phyloP scores from a whole-genome alignment of 2,888 invertebrate genomes.

The Calliopum simillimum region DNA sequence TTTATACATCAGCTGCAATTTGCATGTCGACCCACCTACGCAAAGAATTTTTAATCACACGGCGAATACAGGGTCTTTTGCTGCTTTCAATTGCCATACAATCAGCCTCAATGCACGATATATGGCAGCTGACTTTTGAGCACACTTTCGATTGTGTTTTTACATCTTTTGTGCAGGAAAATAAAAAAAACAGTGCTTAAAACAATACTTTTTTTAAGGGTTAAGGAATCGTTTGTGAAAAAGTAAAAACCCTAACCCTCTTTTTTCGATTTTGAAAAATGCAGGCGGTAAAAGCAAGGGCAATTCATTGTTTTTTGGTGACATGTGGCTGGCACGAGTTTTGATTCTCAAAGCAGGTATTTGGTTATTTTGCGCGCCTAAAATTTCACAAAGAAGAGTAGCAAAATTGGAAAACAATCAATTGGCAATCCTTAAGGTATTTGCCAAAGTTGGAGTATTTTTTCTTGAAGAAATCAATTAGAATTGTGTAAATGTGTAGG shows the following conservation, averaged over 20 bases:
- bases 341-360: conserved; percentile 16
- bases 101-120: conserved; percentile 1
- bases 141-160: neutral
- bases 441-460: neutral
- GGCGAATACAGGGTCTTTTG: too few species aligned
- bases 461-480: too few species aligned
- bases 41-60: too few species aligned
- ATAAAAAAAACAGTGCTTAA: too few species aligned
- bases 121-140: conserved; percentile 27
- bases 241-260: conserved; percentile 4
- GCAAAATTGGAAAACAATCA: neutral
- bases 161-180: too few species aligned
- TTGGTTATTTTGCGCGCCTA: conserved; percentile 24
- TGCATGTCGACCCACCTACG: conserved; percentile 14
- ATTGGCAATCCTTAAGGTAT: conserved; percentile 15
- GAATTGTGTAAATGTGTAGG: too few species aligned
- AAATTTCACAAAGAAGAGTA: too few species aligned
- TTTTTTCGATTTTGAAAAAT: neutral
- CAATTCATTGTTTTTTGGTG: conserved; percentile 36
- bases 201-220: conserved; percentile 6
- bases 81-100: too few species aligned
- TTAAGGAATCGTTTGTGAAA: neutral
- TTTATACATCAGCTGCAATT: conserved; percentile 14
- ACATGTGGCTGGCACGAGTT: conserved; percentile 44
- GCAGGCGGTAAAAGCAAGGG: conserved; percentile 11